Percentiles rank a stretch among this genome's conserved stretches.
Evolutionary conservation across 1,140 invertebrate species (phyloP).

Genomic region (Thaumatotibia leucotreta): DNA sequence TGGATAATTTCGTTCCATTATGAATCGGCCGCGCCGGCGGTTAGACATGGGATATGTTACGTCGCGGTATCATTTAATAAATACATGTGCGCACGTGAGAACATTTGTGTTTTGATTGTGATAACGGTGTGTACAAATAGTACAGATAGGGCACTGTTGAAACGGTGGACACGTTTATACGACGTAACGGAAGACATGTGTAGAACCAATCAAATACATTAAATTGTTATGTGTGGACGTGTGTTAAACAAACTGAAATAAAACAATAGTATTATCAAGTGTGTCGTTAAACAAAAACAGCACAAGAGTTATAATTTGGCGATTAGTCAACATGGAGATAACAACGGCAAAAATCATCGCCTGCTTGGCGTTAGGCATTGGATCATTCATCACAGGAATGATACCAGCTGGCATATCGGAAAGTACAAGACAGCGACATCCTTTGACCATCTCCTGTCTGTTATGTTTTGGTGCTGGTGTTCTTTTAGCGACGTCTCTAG

Average conservation of each 20-base stretch:
- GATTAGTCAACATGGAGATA: conserved; percentile 50
- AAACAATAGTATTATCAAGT: neutral
- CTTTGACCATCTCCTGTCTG: conserved; percentile 80
- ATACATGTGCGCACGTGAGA: conserved; percentile 4
- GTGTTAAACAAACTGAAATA: neutral
- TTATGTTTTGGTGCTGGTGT: conserved; percentile 92
- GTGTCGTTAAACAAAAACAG: neutral
- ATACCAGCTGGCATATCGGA: conserved; percentile 80
- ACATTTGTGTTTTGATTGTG: conserved; percentile 6
- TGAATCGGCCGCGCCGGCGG: neutral
- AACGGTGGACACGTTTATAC: neutral
- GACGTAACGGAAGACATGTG: neutral
- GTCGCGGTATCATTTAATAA: neutral
- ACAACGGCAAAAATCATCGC: conserved; percentile 81
- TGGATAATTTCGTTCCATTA: conserved; percentile 4
- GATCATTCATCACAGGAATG: conserved; percentile 83
- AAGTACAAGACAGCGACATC: conserved; percentile 73
- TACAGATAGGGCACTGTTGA: neutral
- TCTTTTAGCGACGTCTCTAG: conserved; percentile 86
- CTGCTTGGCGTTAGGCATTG: conserved; percentile 82
- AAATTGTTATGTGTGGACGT: neutral
- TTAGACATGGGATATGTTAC: neutral
- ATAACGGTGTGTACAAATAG: conserved; percentile 15
- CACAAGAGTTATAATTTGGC: neutral
- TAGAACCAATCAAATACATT: neutral